Conservation (phyloP, 1,140 invertebrate genomes). For the Calliopsis andreniformis region DNA sequence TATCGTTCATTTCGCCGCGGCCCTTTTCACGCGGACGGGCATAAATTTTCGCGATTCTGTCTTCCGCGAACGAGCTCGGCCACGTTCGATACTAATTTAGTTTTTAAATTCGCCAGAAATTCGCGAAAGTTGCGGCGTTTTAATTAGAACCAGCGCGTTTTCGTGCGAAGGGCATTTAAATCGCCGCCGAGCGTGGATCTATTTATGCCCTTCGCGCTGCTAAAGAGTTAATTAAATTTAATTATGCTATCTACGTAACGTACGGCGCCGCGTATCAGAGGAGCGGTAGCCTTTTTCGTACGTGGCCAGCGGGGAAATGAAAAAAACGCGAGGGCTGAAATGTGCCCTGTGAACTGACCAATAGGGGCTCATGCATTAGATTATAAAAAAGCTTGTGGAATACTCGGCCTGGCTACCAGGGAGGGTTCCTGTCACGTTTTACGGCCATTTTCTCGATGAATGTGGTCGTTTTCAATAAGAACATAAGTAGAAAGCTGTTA, state of each 20-base stretch:
- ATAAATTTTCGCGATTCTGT: slow-evolving; percentile 9
- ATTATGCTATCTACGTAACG: slow-evolving; percentile 12
- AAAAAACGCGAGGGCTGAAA: not conserved
- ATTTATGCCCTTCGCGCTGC: slow-evolving; percentile 1
- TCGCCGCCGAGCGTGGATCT: slow-evolving; percentile 3
- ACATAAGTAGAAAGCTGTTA: too few species aligned
- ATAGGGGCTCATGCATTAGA: not conserved
- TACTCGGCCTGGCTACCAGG: too few species aligned
- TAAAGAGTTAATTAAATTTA: slow-evolving; percentile 41
- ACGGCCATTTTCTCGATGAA: too few species aligned
- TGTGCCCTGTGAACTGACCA: not conserved
- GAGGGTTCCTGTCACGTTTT: too few species aligned
- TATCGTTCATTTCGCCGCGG: not conserved
- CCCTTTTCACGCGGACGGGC: not conserved
- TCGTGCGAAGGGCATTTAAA: slow-evolving; percentile 18
- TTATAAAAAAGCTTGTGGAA: not conserved
- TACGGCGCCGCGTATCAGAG: not conserved
- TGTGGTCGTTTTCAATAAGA: too few species aligned
- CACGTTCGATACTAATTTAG: slow-evolving; percentile 16
- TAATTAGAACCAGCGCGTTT: slow-evolving; percentile 39
- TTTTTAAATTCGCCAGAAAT: slow-evolving; percentile 23
- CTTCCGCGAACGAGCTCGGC: not conserved
- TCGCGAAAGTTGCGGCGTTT: slow-evolving; percentile 28
- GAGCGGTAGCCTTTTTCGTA: too few species aligned
- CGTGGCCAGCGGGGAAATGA: not conserved